A percentile compares a stretch with the other conserved stretches of the same genome.
Evolutionary conservation across 2,888 invertebrate genomes (phyloP).

Genomic region (Perizoma affinitatum): DNA sequence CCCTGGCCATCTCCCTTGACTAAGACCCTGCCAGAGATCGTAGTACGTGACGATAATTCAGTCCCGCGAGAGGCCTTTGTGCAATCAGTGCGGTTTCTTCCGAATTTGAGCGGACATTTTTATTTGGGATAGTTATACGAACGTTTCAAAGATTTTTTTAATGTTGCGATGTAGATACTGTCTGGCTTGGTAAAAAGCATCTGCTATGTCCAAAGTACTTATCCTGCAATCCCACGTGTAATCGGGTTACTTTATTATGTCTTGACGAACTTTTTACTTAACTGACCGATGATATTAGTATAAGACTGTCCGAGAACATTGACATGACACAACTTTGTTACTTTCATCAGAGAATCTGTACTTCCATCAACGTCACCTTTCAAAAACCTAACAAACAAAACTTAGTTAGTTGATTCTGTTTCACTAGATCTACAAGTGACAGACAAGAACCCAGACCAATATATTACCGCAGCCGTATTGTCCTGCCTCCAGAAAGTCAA

Average conservation of each 20-base stretch:
- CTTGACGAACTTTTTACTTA: neutral
- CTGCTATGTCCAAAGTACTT: too few species aligned
- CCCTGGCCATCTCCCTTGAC: constrained; percentile 33
- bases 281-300: neutral
- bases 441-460: constrained; percentile 30
- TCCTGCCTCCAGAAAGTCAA: constrained; percentile 55
- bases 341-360: constrained; percentile 4
- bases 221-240: too few species aligned
- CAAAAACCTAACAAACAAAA: constrained; percentile 10
- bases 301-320: neutral
- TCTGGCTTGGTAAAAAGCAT: too few species aligned
- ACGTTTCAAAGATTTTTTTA: constrained; percentile 21
- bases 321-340: constrained; percentile 12
- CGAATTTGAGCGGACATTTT: constrained; percentile 56
- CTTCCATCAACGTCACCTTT: constrained; percentile 4
- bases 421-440: constrained; percentile 30
- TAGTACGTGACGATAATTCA: constrained; percentile 76
- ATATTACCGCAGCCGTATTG: constrained; percentile 63
- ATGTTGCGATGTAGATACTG: constrained; percentile 3
- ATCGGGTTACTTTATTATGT: neutral
- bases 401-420: constrained; percentile 16
- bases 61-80: constrained; percentile 78
- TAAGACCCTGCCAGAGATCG: constrained; percentile 40
- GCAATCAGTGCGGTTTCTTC: constrained; percentile 81
- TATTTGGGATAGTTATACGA: constrained; percentile 54